Conservation (phyloP, 2,113 vertebrate genomes). For the Sprattus sprattus region DNA sequence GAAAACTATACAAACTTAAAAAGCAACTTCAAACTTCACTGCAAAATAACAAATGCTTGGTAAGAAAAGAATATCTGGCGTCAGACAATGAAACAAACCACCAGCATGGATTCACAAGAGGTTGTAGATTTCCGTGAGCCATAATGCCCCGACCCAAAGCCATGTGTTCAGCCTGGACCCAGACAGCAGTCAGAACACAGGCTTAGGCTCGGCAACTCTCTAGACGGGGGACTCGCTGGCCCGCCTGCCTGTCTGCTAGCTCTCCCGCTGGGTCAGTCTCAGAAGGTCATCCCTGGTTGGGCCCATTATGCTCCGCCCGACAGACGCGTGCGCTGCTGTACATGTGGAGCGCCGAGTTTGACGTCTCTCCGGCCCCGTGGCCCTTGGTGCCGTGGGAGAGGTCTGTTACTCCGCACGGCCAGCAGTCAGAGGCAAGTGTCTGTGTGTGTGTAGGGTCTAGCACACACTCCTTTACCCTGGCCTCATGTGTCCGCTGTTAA, state of each 20-base stretch:
- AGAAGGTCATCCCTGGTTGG: not conserved
- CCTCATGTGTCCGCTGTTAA: constrained; percentile 8
- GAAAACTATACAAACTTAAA: not conserved
- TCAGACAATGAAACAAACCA: not conserved
- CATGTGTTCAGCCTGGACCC: not conserved
- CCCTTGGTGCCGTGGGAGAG: not conserved
- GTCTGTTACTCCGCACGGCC: not conserved
- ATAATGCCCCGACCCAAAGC: not conserved
- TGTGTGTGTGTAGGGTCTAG: not conserved
- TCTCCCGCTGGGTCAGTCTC: not conserved
- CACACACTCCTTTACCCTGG: not conserved
- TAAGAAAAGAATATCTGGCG: not conserved
- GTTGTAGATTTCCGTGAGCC: not conserved
- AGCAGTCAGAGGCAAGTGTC: not conserved
- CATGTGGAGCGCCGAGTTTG: not conserved
- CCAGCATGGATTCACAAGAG: not conserved
- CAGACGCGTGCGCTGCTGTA: not conserved
- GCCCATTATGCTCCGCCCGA: not conserved
- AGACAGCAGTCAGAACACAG: not conserved
- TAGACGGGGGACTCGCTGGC: not conserved
- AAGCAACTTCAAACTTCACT: not conserved
- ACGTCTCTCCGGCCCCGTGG: too few relatives aligned
- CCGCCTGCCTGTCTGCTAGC: not conserved
- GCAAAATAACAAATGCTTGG: not conserved
- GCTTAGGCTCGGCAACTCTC: not conserved